phyloP scores from a whole-genome alignment of 1,140 invertebrate genomes.

The Tribolium madens region DNA sequence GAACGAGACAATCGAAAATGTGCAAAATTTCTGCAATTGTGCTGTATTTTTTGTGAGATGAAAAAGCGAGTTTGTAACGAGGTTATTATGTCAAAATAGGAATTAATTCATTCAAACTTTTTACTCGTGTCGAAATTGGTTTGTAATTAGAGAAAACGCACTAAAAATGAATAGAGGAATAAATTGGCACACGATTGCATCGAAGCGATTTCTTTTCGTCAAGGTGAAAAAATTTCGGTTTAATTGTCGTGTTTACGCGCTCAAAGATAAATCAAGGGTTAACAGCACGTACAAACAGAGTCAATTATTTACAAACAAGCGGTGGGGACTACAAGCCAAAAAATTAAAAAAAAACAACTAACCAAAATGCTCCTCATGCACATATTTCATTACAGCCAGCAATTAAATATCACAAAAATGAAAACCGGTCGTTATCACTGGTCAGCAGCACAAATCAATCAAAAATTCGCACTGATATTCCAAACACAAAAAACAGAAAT shows the following conservation, averaged over 20 bases:
- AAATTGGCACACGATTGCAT: background rate
- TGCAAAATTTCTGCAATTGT: slow-evolving; percentile 1
- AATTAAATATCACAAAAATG: slow-evolving; percentile 48
- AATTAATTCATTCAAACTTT: slow-evolving; percentile 20
- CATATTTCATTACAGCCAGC: slow-evolving; percentile 54
- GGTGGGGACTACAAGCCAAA: background rate
- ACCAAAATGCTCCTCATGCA: slow-evolving; percentile 55
- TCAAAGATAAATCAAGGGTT: background rate
- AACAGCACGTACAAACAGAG: background rate
- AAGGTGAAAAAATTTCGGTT: slow-evolving; percentile 9
- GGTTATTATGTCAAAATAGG: slow-evolving; percentile 27
- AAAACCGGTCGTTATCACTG: slow-evolving; percentile 43
- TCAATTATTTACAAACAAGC: background rate
- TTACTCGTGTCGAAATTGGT: slow-evolving; percentile 1
- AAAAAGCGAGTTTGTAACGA: slow-evolving; percentile 5
- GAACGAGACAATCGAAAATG: background rate
- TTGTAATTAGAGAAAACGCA: slow-evolving; percentile 24
- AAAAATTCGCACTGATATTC: slow-evolving; percentile 10
- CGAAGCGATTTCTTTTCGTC: background rate
- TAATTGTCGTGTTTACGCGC: slow-evolving; percentile 2
- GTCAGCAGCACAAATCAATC: background rate
- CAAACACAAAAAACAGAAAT: slow-evolving; percentile 37
- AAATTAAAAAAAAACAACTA: slow-evolving; percentile 44
- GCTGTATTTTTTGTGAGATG: slow-evolving; percentile 1
- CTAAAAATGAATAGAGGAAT: slow-evolving; percentile 2